phyloP scores from a whole-genome alignment of 2,888 invertebrate genomes.

The Troides oblongomaculatus region DNA sequence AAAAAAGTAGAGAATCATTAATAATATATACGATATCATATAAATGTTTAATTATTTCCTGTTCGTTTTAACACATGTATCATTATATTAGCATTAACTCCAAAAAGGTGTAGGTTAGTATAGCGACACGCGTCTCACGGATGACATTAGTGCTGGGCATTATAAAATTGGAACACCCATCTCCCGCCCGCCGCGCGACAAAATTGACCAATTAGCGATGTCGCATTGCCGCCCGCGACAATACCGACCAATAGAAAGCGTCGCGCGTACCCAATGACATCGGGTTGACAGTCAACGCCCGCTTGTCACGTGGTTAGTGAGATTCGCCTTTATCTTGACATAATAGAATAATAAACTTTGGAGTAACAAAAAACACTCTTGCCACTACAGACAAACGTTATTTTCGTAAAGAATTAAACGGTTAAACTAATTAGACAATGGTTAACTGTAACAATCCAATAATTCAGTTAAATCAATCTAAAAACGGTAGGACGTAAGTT shows the following conservation, averaged over 20 bases:
- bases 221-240: constrained; percentile 74
- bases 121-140: not conserved
- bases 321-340: constrained; percentile 9
- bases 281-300: constrained; percentile 74
- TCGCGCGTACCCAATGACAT: constrained; percentile 72
- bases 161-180: constrained; percentile 55
- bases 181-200: constrained; percentile 67
- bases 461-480: too few species aligned
- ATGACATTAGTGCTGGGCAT: constrained; percentile 24
- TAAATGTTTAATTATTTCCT: too few species aligned
- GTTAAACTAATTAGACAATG: too few species aligned
- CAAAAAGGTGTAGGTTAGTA: not conserved
- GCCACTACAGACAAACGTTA: too few species aligned
- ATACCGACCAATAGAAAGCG: constrained; percentile 55
- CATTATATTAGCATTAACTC: not conserved
- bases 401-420: too few species aligned
- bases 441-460: too few species aligned
- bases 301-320: constrained; percentile 50
- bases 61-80: too few species aligned
- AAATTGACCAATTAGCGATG: constrained; percentile 66
- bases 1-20: too few species aligned
- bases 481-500: too few species aligned
- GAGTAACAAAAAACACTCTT: not conserved
- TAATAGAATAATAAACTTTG: not conserved
- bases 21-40: too few species aligned